Percentiles rank a stretch among this genome's conserved stretches.
Conservation (phyloP, 2,113 vertebrate genomes). For the Capreolus pygargus region DNA sequence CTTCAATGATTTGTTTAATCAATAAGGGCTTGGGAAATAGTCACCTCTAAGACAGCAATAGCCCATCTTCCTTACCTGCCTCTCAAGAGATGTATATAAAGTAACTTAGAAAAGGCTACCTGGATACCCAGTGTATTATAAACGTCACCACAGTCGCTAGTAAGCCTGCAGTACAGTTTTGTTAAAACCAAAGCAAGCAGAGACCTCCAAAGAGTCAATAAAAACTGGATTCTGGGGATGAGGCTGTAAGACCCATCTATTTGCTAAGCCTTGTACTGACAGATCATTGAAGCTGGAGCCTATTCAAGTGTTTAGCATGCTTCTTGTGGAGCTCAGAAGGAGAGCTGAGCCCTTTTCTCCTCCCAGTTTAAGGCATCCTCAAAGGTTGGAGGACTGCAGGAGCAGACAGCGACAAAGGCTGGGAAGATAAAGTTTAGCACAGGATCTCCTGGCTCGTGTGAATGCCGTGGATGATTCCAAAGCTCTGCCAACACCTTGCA, state of each 20-base stretch:
- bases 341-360: not conserved
- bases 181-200: slow-evolving; percentile 11
- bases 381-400: not conserved
- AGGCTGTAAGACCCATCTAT: not conserved
- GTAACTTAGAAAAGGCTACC: not conserved
- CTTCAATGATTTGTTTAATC: not conserved
- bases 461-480: not conserved
- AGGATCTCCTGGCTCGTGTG: not conserved
- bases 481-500: not conserved
- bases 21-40: not conserved
- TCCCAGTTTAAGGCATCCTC: not conserved
- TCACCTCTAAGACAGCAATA: not conserved
- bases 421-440: not conserved
- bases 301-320: not conserved
- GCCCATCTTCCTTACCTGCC: not conserved
- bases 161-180: not conserved
- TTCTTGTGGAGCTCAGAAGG: not conserved
- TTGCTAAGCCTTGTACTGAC: not conserved
- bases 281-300: not conserved
- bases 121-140: not conserved
- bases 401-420: not conserved
- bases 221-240: not conserved
- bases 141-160: not conserved
- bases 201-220: not conserved
- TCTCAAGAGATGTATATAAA: not conserved